Evolutionary conservation across 2,797 vertebrate species (phyloP).

Genomic region (Argyrosomus regius): DNA sequence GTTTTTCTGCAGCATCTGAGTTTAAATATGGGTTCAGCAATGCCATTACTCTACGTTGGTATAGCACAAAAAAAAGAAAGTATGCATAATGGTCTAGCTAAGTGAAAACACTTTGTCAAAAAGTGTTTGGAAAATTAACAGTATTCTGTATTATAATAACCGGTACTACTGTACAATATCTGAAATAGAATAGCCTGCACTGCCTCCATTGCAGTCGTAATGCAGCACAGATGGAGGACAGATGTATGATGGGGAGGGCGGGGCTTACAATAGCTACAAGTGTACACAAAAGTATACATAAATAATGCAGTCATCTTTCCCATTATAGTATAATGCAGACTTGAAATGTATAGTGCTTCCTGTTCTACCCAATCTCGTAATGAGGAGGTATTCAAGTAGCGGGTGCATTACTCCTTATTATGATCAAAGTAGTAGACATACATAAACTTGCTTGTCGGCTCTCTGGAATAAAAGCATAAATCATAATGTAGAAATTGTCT

Average conservation of each 20-base stretch:
- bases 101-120: background rate
- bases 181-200: conserved; percentile 13
- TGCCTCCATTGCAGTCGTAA: conserved; percentile 34
- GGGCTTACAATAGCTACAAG: conserved; percentile 33
- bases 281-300: conserved; percentile 51
- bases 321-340: conserved; percentile 52
- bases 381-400: conserved; percentile 51
- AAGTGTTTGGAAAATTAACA: conserved; percentile 11
- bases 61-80: background rate
- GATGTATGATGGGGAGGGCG: conserved; percentile 25
- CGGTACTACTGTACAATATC: conserved; percentile 15
- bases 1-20: background rate
- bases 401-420: conserved; percentile 42
- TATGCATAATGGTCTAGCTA: background rate
- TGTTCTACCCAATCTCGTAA: conserved; percentile 53
- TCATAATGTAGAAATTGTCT: conserved; percentile 38
- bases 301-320: conserved; percentile 63
- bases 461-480: conserved; percentile 37
- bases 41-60: background rate
- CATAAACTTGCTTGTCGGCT: conserved; percentile 35
- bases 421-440: conserved; percentile 26
- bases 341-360: conserved; percentile 39
- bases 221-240: conserved; percentile 46
- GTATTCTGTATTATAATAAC: conserved; percentile 24
- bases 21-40: background rate